These are phyloP conservation scores for Pelusios castaneus DNA, from an alignment of 2,113 vertebrate species.

Conservation along the genomic window DNA sequence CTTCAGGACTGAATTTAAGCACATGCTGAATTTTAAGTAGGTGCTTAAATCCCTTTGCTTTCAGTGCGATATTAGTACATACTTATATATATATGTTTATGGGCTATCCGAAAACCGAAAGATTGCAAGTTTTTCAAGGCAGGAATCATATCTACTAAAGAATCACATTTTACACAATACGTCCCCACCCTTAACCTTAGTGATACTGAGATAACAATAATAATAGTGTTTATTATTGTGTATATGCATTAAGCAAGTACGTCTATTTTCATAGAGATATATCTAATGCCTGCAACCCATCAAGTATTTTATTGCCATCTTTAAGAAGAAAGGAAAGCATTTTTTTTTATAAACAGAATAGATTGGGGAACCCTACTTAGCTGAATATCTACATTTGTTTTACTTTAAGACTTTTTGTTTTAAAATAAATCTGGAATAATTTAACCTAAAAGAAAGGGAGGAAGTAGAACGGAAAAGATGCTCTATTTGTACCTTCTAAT, in stretches of 20 bases:
- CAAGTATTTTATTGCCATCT: not conserved
- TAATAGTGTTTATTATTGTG: not conserved
- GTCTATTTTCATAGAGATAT: not conserved
- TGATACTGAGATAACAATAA: not conserved
- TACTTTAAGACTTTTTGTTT: not conserved
- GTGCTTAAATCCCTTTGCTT: not conserved
- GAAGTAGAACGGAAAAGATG: not conserved
- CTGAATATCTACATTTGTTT: not conserved
- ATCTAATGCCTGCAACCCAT: not conserved
- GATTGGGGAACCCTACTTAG: not conserved
- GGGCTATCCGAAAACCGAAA: not conserved
- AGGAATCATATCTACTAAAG: constrained; percentile 5
- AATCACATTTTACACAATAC: not conserved
- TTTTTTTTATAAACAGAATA: not conserved
- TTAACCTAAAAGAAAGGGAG: not conserved
- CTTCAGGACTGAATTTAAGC: not conserved
- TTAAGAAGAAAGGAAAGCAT: not conserved
- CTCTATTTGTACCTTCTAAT: not conserved
- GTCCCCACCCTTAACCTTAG: not conserved
- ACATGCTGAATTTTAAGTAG: not conserved
- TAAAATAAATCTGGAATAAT: not conserved
- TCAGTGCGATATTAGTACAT: constrained; percentile 3
- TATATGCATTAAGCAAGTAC: not conserved
- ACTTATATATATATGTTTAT: not conserved
- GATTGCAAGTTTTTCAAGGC: not conserved